These are phyloP conservation scores for Junonia oenone DNA, from an alignment of 2,888 invertebrate species.

Conservation along the genomic window DNA sequence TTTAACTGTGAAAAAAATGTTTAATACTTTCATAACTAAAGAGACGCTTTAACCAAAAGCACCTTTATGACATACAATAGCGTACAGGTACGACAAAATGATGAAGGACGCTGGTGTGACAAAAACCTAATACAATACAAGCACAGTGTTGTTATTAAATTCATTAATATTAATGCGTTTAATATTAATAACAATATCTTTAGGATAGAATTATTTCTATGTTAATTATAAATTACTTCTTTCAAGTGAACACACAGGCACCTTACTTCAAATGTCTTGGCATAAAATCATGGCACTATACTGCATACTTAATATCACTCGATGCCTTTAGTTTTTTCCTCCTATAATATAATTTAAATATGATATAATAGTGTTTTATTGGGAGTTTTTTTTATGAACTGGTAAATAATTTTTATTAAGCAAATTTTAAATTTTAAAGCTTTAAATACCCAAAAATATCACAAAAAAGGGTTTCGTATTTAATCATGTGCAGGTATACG, in stretches of 20 bases:
- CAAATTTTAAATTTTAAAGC: slow-evolving; percentile 43
- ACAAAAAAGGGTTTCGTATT: slow-evolving; percentile 38
- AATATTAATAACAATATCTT: slow-evolving; percentile 17
- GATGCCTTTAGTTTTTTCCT: slow-evolving; percentile 24
- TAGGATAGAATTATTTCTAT: slow-evolving; percentile 17
- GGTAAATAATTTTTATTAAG: not conserved
- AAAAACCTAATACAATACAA: not conserved
- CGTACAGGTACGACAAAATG: too few species aligned
- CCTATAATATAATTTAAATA: slow-evolving; percentile 2
- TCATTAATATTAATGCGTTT: slow-evolving; percentile 3
- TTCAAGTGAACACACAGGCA: slow-evolving; percentile 73
- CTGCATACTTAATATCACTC: slow-evolving; percentile 32
- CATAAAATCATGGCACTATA: slow-evolving; percentile 65
- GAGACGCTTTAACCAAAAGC: too few species aligned
- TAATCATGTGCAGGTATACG: not conserved
- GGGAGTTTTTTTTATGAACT: not conserved
- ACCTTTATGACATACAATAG: too few species aligned
- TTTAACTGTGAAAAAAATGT: too few species aligned
- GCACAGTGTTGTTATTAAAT: not conserved
- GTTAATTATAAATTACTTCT: slow-evolving; percentile 44
- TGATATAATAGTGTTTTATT: not conserved
- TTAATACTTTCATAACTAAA: too few species aligned
- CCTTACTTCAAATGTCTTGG: slow-evolving; percentile 64
- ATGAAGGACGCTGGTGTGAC: not conserved
- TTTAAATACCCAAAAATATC: slow-evolving; percentile 52